Evolutionary conservation across 1,140 invertebrate genomes (phyloP).

Genomic region (Carcinoscorpius rotundicauda): DNA sequence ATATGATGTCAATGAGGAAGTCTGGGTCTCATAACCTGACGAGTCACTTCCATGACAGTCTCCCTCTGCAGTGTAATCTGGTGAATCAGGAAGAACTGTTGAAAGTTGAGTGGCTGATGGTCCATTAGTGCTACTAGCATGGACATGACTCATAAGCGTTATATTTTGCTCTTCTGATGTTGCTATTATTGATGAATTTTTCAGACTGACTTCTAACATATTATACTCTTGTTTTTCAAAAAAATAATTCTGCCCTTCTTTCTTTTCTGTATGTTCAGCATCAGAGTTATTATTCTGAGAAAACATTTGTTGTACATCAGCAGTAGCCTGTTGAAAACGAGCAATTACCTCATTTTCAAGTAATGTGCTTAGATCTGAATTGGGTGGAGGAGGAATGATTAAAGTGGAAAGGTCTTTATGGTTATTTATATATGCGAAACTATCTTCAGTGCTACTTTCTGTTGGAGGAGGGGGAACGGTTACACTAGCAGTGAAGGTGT

Average conservation of each 20-base stretch:
- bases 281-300: no score
- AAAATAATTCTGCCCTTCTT: no score
- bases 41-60: conserved; percentile 16
- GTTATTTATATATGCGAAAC: background rate
- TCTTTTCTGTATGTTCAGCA: no score
- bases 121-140: no score
- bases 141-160: no score
- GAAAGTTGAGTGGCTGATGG: no score
- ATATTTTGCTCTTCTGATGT: no score
- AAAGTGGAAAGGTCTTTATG: conserved; percentile 44
- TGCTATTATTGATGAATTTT: no score
- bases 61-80: background rate
- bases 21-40: conserved; percentile 21
- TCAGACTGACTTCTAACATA: no score
- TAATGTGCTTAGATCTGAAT: conserved; percentile 19
- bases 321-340: conserved; percentile 23
- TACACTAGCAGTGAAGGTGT: conserved; percentile 69
- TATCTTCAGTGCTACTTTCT: conserved; percentile 2
- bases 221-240: no score
- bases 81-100: no score
- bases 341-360: conserved; percentile 22
- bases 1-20: conserved; percentile 18
- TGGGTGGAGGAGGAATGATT: conserved; percentile 43
- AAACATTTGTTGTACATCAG: conserved; percentile 23
- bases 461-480: conserved; percentile 54